These are phyloP conservation scores for Spatulosminthurus flaviceps DNA, from an alignment of 2,888 invertebrate genomes.

Conservation along the genomic window DNA sequence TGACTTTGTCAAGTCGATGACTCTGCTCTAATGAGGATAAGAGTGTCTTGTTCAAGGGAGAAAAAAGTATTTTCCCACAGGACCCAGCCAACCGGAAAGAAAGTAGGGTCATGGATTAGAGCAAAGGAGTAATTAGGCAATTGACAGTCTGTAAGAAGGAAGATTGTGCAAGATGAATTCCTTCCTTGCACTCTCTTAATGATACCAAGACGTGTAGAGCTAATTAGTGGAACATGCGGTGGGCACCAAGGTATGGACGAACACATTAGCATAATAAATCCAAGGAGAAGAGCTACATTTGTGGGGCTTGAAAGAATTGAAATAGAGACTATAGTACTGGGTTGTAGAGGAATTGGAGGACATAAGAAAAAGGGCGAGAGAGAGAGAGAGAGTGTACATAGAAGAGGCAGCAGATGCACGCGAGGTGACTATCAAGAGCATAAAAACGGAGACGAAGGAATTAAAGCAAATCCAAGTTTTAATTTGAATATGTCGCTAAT, in stretches of 20 bases:
- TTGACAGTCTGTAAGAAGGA: neutral
- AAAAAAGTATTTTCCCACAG: too few relatives aligned
- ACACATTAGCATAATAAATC: conserved; percentile 1
- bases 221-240: neutral
- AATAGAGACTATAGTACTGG: neutral
- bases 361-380: neutral
- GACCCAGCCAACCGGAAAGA: neutral
- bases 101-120: neutral
- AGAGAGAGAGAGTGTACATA: neutral
- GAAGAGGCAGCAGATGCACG: neutral
- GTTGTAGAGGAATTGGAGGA: neutral
- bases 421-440: neutral
- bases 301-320: neutral
- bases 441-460: conserved; percentile 8
- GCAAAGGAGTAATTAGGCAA: neutral
- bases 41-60: neutral
- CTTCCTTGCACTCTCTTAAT: neutral
- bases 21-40: too few relatives aligned
- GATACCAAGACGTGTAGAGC: neutral
- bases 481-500: conserved; percentile 32
- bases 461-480: conserved; percentile 42
- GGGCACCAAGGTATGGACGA: neutral
- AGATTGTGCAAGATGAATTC: neutral
- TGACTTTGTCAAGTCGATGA: too few relatives aligned
- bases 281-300: neutral